A percentile compares a stretch with the other conserved stretches of the same genome.
Evolutionary conservation across 2,888 invertebrate genomes (phyloP).

Genomic region (Athrips mouffetella): DNA sequence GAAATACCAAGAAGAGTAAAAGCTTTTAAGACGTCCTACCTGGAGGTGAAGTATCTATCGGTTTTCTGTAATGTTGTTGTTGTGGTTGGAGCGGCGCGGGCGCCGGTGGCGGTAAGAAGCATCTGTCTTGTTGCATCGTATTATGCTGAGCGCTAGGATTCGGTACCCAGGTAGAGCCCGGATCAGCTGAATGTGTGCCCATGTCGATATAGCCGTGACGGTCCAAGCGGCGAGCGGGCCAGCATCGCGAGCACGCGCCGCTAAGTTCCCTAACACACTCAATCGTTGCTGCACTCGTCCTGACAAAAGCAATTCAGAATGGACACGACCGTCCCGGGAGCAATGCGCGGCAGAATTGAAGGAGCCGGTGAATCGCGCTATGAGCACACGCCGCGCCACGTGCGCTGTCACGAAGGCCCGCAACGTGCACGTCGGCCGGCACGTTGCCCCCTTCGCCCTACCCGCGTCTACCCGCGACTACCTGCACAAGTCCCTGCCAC

Average conservation of each 20-base stretch:
- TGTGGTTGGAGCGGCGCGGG: slow-evolving; percentile 19
- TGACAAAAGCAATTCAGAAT: slow-evolving; percentile 26
- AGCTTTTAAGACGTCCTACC: neutral
- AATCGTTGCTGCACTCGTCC: slow-evolving; percentile 38
- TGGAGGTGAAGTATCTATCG: neutral
- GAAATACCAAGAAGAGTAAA: no score
- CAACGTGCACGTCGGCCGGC: slow-evolving; percentile 46
- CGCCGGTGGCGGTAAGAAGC: slow-evolving; percentile 35
- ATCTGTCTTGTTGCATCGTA: slow-evolving; percentile 25
- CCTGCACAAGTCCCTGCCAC: neutral
- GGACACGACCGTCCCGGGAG: slow-evolving; percentile 62
- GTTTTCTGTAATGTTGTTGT: slow-evolving; percentile 1
- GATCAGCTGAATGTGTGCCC: slow-evolving; percentile 45
- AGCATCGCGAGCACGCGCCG: slow-evolving; percentile 50
- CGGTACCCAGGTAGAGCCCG: slow-evolving; percentile 31
- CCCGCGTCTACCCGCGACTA: neutral
- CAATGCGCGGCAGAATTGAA: slow-evolving; percentile 65
- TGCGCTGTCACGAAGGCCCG: slow-evolving; percentile 53
- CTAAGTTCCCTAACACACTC: slow-evolving; percentile 50
- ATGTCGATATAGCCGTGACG: slow-evolving; percentile 79
- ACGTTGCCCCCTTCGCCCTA: slow-evolving; percentile 30
- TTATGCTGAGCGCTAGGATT: slow-evolving; percentile 16
- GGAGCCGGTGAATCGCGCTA: slow-evolving; percentile 47
- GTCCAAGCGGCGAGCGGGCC: slow-evolving; percentile 56
- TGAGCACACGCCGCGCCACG: slow-evolving; percentile 51